These are phyloP conservation scores for Drosophila paulistorum DNA, from an alignment of 1,140 invertebrate genomes.

Conservation along the genomic window DNA sequence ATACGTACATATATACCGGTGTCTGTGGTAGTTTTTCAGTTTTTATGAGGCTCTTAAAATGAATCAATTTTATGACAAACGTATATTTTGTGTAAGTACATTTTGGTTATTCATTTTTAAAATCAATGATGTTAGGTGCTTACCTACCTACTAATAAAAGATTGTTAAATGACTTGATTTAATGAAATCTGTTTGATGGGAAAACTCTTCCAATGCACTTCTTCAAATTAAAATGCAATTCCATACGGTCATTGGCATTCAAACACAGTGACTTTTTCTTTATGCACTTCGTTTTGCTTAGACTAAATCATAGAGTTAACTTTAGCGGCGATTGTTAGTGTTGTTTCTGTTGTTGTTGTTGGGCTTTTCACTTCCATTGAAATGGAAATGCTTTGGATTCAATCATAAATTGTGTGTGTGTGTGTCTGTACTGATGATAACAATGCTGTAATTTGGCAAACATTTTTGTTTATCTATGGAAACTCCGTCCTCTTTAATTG, in stretches of 20 bases:
- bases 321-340: background rate
- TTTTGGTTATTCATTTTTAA: background rate
- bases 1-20: background rate
- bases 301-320: background rate
- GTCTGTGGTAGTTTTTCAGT: background rate
- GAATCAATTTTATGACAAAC: background rate
- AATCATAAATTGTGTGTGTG: constrained; percentile 54
- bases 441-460: constrained; percentile 61
- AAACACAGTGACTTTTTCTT: constrained; percentile 33
- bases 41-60: background rate
- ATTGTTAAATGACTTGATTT: background rate
- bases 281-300: constrained; percentile 40
- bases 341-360: constrained; percentile 20
- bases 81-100: background rate
- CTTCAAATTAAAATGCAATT: constrained; percentile 39
- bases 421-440: constrained; percentile 50
- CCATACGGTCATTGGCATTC: constrained; percentile 54
- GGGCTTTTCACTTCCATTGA: constrained; percentile 58
- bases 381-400: constrained; percentile 56
- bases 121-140: too few species aligned
- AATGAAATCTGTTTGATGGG: background rate
- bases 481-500: constrained; percentile 59
- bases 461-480: constrained; percentile 61
- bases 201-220: background rate
- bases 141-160: background rate